phyloP scores from a whole-genome alignment of 1,140 invertebrate species.

The Thrips palmi region DNA sequence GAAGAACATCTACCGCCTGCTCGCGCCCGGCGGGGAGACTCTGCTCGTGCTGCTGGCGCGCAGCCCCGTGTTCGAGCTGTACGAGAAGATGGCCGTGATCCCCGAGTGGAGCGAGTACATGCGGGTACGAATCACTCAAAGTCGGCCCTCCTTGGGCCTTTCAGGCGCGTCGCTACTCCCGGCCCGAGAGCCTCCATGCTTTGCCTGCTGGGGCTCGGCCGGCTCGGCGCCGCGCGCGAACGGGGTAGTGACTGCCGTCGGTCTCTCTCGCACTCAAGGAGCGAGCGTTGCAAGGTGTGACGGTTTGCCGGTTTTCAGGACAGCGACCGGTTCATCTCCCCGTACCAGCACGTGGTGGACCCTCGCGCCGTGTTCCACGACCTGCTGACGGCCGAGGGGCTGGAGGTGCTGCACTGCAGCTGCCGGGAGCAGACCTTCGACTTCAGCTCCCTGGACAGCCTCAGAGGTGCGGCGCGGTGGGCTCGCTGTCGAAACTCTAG shows the following conservation, averaged over 20 bases:
- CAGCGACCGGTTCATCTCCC: too few relatives aligned
- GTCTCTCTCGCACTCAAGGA: too few relatives aligned
- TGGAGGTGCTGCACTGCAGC: too few relatives aligned
- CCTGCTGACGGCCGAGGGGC: too few relatives aligned
- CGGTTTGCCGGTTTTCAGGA: too few relatives aligned
- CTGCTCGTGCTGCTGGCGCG: neutral
- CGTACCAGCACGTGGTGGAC: too few relatives aligned
- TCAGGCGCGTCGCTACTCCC: neutral
- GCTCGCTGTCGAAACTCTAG: too few relatives aligned
- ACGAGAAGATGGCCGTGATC: neutral
- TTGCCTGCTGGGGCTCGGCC: neutral
- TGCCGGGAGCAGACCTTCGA: neutral
- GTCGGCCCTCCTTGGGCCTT: neutral
- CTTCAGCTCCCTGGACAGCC: neutral
- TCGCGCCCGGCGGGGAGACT: neutral
- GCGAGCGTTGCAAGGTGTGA: too few relatives aligned
- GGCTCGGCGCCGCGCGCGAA: neutral
- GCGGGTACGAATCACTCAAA: neutral
- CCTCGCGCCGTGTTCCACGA: too few relatives aligned
- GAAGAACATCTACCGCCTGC: neutral
- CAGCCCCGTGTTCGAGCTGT: neutral
- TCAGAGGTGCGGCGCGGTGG: too few relatives aligned
- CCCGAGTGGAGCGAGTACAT: neutral
- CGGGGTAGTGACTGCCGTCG: too few relatives aligned
- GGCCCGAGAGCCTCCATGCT: neutral